phyloP scores from a whole-genome alignment of 2,797 vertebrate genomes.

The Acrossocheilus wenchowensis region DNA sequence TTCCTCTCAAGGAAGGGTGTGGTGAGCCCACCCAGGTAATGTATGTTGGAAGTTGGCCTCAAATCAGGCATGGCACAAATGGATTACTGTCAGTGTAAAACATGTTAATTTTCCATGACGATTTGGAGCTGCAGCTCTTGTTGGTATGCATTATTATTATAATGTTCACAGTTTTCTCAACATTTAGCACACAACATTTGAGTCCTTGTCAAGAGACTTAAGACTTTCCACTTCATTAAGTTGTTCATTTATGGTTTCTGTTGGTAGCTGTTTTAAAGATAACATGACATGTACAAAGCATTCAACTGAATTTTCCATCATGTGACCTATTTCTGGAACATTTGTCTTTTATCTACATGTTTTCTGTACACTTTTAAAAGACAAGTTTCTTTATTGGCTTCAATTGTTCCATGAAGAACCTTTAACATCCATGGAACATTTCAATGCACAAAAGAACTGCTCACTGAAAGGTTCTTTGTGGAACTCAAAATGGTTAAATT shows the following conservation, averaged over 20 bases:
- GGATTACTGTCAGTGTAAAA: not conserved
- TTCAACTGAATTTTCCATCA: not conserved
- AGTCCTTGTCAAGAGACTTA: not conserved
- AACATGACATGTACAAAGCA: not conserved
- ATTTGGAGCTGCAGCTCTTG: not conserved
- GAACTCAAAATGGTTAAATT: not conserved
- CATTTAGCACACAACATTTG: not conserved
- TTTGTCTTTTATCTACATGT: not conserved
- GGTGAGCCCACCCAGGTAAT: constrained; percentile 19
- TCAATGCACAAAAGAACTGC: not conserved
- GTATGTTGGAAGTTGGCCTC: constrained; percentile 5
- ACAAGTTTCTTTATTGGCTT: not conserved
- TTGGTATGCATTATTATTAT: not conserved
- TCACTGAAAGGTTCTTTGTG: not conserved
- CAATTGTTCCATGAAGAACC: not conserved
- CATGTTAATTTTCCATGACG: not conserved
- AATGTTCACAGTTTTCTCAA: not conserved
- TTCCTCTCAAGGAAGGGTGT: not conserved
- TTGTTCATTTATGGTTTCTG: not conserved
- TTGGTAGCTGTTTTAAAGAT: not conserved
- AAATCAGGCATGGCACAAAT: not conserved
- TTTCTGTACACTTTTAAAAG: not conserved
- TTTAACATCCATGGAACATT: not conserved
- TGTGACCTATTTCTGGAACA: not conserved
- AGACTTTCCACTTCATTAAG: constrained; percentile 4